Evolutionary conservation across 2,888 invertebrate species (phyloP).

Genomic region (Zygaena filipendulae): DNA sequence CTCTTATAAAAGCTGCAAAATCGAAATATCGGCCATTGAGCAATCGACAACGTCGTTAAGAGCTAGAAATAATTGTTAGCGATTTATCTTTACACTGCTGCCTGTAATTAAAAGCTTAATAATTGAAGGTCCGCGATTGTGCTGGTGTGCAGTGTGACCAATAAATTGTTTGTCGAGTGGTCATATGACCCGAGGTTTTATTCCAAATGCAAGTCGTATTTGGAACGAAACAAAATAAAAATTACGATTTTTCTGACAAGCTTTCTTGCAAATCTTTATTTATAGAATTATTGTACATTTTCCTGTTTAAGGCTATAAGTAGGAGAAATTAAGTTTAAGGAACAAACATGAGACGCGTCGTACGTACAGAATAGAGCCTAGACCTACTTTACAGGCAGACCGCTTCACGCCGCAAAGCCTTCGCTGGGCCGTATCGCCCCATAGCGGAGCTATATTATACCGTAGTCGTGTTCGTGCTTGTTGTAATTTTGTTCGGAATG

Average conservation of each 20-base stretch:
- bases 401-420: too few species aligned
- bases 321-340: too few species aligned
- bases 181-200: too few species aligned
- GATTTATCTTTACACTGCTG: slow-evolving; percentile 46
- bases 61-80: slow-evolving; percentile 54
- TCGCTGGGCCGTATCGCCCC: slow-evolving; percentile 15
- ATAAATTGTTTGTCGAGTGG: slow-evolving; percentile 57
- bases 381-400: too few species aligned
- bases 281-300: too few species aligned
- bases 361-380: too few species aligned
- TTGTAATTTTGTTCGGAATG: slow-evolving; percentile 49
- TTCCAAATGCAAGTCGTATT: too few species aligned
- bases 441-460: slow-evolving; percentile 34
- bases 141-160: slow-evolving; percentile 29
- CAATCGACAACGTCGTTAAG: slow-evolving; percentile 47
- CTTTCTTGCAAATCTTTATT: too few species aligned
- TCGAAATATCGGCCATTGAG: slow-evolving; percentile 28
- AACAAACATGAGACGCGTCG: too few species aligned
- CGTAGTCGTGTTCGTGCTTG: slow-evolving; percentile 54
- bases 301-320: too few species aligned
- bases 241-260: too few species aligned
- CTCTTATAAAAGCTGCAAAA: slow-evolving; percentile 5
- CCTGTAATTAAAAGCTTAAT: slow-evolving; percentile 59
- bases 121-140: slow-evolving; percentile 48
- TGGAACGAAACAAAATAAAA: too few species aligned